These are phyloP conservation scores for Agrilus planipennis DNA, from an alignment of 1,140 invertebrate species.

Conservation along the genomic window DNA sequence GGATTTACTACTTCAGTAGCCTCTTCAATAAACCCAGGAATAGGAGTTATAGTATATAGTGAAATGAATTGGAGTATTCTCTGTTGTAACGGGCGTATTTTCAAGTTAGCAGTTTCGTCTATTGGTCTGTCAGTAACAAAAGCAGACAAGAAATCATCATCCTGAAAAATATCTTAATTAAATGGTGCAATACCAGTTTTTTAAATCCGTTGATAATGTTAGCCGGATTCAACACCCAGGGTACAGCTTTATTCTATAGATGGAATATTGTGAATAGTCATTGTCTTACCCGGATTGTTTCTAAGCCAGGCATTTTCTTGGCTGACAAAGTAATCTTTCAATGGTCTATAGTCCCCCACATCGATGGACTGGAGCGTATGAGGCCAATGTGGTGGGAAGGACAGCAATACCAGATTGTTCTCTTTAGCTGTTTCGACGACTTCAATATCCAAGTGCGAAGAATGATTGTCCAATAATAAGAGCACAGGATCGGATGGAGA, in stretches of 20 bases:
- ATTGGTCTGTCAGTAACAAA: too few species aligned
- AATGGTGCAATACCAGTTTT: slow-evolving; percentile 26
- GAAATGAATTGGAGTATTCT: too few species aligned
- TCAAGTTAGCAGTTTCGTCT: too few species aligned
- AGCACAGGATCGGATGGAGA: slow-evolving; percentile 11
- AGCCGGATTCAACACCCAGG: slow-evolving; percentile 22
- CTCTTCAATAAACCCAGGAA: too few species aligned
- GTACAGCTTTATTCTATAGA: slow-evolving; percentile 24
- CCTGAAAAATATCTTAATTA: slow-evolving; percentile 27
- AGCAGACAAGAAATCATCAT: slow-evolving; percentile 23
- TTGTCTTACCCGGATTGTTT: slow-evolving; percentile 34
- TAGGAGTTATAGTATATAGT: too few species aligned
- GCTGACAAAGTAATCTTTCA: slow-evolving; percentile 28
- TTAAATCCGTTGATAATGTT: slow-evolving; percentile 36
- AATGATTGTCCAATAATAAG: too few species aligned
- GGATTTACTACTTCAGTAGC: too few species aligned
- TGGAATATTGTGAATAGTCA: slow-evolving; percentile 37
- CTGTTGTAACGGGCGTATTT: too few species aligned
- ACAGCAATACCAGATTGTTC: slow-evolving; percentile 23
- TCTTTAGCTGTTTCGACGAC: slow-evolving; percentile 14
- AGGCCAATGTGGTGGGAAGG: slow-evolving; percentile 27
- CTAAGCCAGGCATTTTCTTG: slow-evolving; percentile 31
- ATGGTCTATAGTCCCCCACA: slow-evolving; percentile 24
- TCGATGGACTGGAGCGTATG: slow-evolving; percentile 29
- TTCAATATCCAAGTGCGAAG: too few species aligned